A percentile compares a stretch with the other conserved stretches of the same genome.
Evolutionary conservation across 2,888 invertebrate genomes (phyloP).

Genomic region (Loripinus fragilis): DNA sequence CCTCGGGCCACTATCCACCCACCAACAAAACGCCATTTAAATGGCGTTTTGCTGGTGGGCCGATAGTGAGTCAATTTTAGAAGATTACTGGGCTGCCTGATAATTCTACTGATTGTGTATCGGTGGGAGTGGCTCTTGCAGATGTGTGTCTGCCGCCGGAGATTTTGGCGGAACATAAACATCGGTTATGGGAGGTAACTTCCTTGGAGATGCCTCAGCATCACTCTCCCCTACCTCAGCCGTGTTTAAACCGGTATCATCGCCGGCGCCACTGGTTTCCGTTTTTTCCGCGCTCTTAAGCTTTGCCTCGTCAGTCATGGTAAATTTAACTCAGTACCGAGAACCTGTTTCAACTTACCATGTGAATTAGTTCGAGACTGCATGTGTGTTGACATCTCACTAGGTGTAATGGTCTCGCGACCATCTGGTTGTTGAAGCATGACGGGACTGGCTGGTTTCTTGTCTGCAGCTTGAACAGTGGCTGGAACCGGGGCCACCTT

Average conservation of each 20-base stretch:
- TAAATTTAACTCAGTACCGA: slow-evolving; percentile 51
- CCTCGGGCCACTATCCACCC: no score
- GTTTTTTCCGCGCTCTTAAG: neutral
- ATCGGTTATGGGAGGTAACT: slow-evolving; percentile 39
- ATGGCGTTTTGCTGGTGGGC: no score
- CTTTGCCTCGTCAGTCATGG: slow-evolving; percentile 14
- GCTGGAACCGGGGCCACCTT: slow-evolving; percentile 43
- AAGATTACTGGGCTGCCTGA: no score
- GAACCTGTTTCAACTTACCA: slow-evolving; percentile 57
- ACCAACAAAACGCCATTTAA: no score
- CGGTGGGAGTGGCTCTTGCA: slow-evolving; percentile 50
- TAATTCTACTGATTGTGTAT: slow-evolving; percentile 16
- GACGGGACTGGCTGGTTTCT: slow-evolving; percentile 18
- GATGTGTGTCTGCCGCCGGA: slow-evolving; percentile 50
- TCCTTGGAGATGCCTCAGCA: slow-evolving; percentile 15
- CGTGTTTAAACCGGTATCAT: slow-evolving; percentile 17
- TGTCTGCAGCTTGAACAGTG: neutral
- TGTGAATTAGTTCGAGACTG: slow-evolving; percentile 43
- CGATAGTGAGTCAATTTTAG: no score
- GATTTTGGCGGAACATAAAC: slow-evolving; percentile 15
- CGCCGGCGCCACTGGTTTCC: slow-evolving; percentile 25
- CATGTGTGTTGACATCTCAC: slow-evolving; percentile 45
- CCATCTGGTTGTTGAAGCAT: slow-evolving; percentile 18
- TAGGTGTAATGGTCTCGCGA: slow-evolving; percentile 46
- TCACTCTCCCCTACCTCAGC: slow-evolving; percentile 11